Evolutionary conservation across 2,888 invertebrate genomes (phyloP).

Genomic region (Argyresthia albistria): DNA sequence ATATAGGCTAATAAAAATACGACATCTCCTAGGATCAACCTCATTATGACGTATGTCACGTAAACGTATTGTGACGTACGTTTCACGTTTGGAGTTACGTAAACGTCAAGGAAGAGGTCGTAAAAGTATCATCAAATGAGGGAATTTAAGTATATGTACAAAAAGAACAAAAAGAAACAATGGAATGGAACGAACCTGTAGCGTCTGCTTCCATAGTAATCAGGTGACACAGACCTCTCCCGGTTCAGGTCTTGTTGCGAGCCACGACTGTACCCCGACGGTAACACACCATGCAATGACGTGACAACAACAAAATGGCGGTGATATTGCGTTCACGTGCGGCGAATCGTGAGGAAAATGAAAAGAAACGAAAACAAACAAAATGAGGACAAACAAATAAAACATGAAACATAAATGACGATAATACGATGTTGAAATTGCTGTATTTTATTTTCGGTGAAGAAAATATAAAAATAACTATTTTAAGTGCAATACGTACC

Average conservation of each 20-base stretch:
- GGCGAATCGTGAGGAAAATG: conserved; percentile 30
- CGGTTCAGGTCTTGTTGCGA: conserved; percentile 81
- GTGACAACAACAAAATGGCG: conserved; percentile 43
- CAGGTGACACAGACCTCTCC: conserved; percentile 79
- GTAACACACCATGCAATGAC: conserved; percentile 55
- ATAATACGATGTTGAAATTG: not conserved
- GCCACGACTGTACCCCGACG: conserved; percentile 72
- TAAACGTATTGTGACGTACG: no score
- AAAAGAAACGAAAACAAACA: conserved; percentile 25
- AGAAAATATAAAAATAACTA: not conserved
- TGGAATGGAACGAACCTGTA: conserved; percentile 77
- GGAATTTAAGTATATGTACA: not conserved
- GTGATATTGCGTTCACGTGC: conserved; percentile 18
- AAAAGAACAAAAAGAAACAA: conserved; percentile 1
- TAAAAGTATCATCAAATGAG: not conserved
- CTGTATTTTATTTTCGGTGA: not conserved
- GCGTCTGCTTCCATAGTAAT: conserved; percentile 79
- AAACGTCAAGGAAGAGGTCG: not conserved
- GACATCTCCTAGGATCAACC: no score
- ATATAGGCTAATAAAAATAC: no score
- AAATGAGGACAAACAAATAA: conserved; percentile 20
- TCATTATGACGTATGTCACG: no score
- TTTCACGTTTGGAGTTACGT: no score
- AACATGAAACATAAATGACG: conserved; percentile 7
- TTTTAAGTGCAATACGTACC: conserved; percentile 41